phyloP scores from a whole-genome alignment of 1,140 invertebrate species.

The Eupristina koningsbergeri region DNA sequence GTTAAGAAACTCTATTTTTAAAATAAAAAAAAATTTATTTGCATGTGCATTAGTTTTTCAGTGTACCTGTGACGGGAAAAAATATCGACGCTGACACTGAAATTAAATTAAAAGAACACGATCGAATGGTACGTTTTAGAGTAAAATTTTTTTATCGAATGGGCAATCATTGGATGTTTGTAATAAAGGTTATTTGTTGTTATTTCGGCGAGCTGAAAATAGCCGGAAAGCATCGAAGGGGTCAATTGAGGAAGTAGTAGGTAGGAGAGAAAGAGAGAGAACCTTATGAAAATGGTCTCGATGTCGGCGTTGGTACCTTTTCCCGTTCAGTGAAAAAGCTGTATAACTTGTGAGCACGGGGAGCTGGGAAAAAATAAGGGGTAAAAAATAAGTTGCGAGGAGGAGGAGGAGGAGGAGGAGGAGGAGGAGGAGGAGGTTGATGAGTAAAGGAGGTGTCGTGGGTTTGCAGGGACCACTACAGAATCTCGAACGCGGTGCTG shows the following conservation, averaged over 20 bases:
- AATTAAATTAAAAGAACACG: not conserved
- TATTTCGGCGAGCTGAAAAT: too few relatives aligned
- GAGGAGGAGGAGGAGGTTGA: not conserved
- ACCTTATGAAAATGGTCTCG: not conserved
- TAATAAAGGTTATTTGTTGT: too few relatives aligned
- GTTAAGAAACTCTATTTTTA: not conserved
- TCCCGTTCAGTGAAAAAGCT: not conserved
- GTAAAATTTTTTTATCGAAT: too few relatives aligned
- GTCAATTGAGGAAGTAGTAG: too few relatives aligned
- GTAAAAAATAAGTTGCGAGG: too few relatives aligned
- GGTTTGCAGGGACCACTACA: slow-evolving; percentile 55
- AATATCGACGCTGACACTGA: not conserved
- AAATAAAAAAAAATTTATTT: not conserved
- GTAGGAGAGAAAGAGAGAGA: too few relatives aligned
- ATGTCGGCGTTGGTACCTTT: not conserved
- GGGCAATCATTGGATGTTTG: too few relatives aligned
- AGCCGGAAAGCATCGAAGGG: too few relatives aligned
- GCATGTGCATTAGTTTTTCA: not conserved
- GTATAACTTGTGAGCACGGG: not conserved
- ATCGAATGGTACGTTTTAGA: not conserved
- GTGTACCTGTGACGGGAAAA: not conserved
- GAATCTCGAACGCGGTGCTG: slow-evolving; percentile 75
- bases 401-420: not conserved
- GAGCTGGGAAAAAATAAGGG: not conserved
- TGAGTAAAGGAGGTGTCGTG: slow-evolving; percentile 6